phyloP scores from a whole-genome alignment of 2,797 vertebrate genomes.

The Sandelia bainsii region DNA sequence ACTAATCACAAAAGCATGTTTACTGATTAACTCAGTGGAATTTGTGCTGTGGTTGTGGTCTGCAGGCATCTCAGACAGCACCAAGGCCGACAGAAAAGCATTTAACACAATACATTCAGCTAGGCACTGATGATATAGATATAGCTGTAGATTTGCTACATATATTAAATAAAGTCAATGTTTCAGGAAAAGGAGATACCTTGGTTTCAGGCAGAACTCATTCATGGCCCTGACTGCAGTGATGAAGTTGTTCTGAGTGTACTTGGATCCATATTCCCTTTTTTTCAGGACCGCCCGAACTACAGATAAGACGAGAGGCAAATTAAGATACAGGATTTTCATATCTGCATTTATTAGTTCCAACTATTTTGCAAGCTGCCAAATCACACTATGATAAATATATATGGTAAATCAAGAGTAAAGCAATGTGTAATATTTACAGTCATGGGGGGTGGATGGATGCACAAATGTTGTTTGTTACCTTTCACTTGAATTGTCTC shows the following conservation, averaged over 20 bases:
- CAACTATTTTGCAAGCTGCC: neutral
- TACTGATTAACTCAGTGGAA: constrained; percentile 57
- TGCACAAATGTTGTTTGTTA: constrained; percentile 66
- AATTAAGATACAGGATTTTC: neutral
- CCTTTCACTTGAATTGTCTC: constrained; percentile 97
- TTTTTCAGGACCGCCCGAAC: constrained; percentile 98
- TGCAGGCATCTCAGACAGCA: neutral
- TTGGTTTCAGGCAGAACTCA: constrained; percentile 98
- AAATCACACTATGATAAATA: neutral
- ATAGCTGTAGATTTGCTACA: neutral
- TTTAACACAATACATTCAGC: neutral
- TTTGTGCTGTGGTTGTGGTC: neutral
- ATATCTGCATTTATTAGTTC: neutral
- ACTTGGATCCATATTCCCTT: constrained; percentile 95
- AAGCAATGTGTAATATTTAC: neutral
- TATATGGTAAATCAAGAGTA: too few relatives aligned
- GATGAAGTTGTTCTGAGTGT: constrained; percentile 99
- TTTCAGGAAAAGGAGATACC: constrained; percentile 77
- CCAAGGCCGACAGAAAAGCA: neutral
- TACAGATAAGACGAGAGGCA: constrained; percentile 57
- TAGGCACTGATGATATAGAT: neutral
- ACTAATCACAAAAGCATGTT: constrained; percentile 59
- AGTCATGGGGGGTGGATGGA: neutral
- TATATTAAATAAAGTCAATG: neutral
- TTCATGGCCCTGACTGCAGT: constrained; percentile 99